A percentile compares a stretch with the other conserved stretches of the same genome.
Conservation (phyloP, 2,113 vertebrate genomes). For the Paradisaea rubra region DNA sequence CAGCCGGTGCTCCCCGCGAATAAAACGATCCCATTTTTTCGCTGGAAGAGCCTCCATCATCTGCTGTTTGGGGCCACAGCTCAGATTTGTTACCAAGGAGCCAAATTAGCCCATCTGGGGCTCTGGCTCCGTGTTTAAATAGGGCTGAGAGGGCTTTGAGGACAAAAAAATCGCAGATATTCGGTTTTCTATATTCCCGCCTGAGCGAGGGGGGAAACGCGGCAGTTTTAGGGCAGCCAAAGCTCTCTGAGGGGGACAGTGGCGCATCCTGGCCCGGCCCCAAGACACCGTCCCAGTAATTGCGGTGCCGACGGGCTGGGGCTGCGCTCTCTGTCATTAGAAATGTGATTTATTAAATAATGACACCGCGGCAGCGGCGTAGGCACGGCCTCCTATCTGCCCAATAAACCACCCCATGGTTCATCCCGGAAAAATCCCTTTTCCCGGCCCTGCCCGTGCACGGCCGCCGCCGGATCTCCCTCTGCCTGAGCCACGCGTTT, state of each 20-base stretch:
- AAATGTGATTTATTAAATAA: constrained; percentile 38
- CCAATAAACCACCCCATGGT: not conserved
- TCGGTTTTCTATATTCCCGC: not conserved
- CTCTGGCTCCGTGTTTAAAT: fast-evolving
- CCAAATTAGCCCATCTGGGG: not conserved
- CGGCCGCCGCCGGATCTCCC: not conserved
- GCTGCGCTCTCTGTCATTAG: not conserved
- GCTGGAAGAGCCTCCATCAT: fast-evolving
- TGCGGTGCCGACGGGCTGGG: not conserved
- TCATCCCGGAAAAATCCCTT: not conserved
- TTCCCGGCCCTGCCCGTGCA: fast-evolving
- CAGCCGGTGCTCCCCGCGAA: fast-evolving
- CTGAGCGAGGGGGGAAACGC: not conserved
- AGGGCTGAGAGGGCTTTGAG: not conserved
- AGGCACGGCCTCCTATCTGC: not conserved
- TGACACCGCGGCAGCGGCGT: not conserved
- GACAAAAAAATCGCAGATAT: not conserved
- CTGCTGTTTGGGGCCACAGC: not conserved
- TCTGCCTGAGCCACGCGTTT: not conserved
- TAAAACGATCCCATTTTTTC: fast-evolving
- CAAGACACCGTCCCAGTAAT: not conserved
- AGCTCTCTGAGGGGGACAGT: fast-evolving
- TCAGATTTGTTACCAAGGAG: not conserved
- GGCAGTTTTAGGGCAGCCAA: not conserved
- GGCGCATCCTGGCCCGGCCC: not conserved